phyloP scores from a whole-genome alignment of 2,797 vertebrate genomes.

The Lophius americanus region DNA sequence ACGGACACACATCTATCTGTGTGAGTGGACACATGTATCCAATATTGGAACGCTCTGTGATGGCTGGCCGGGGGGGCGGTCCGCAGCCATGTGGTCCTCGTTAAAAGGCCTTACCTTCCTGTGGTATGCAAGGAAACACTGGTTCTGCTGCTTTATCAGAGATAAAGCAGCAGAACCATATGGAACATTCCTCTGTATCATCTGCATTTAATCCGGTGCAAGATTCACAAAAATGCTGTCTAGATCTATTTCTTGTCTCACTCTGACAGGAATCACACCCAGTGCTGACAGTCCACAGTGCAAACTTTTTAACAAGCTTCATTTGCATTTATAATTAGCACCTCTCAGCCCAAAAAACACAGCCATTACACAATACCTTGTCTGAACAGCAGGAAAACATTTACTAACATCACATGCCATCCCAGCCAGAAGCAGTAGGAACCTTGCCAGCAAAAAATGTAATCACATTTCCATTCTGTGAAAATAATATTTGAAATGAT shows the following conservation, averaged over 20 bases:
- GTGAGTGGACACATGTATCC: slow-evolving; percentile 42
- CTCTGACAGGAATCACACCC: slow-evolving; percentile 5
- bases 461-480: slow-evolving; percentile 6
- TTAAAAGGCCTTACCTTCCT: slow-evolving; percentile 68
- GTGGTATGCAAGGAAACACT: slow-evolving; percentile 54
- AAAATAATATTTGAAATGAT: slow-evolving; percentile 48
- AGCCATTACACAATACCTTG: slow-evolving; percentile 43
- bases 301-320: slow-evolving; percentile 34
- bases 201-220: slow-evolving; percentile 64
- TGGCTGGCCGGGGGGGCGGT: slow-evolving; percentile 38
- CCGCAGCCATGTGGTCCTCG: slow-evolving; percentile 71
- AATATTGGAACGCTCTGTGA: slow-evolving; percentile 16
- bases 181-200: slow-evolving; percentile 73
- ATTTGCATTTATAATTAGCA: slow-evolving; percentile 74
- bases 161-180: slow-evolving; percentile 45
- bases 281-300: neutral
- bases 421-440: slow-evolving; percentile 12
- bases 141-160: slow-evolving; percentile 23
- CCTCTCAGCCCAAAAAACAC: slow-evolving; percentile 38
- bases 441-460: neutral
- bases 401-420: slow-evolving; percentile 10
- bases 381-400: slow-evolving; percentile 30
- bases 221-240: slow-evolving; percentile 14
- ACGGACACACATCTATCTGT: slow-evolving; percentile 20
- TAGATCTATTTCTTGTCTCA: neutral